These are phyloP conservation scores for Eupithecia inturbata DNA, from an alignment of 2,888 invertebrate species.

Conservation along the genomic window DNA sequence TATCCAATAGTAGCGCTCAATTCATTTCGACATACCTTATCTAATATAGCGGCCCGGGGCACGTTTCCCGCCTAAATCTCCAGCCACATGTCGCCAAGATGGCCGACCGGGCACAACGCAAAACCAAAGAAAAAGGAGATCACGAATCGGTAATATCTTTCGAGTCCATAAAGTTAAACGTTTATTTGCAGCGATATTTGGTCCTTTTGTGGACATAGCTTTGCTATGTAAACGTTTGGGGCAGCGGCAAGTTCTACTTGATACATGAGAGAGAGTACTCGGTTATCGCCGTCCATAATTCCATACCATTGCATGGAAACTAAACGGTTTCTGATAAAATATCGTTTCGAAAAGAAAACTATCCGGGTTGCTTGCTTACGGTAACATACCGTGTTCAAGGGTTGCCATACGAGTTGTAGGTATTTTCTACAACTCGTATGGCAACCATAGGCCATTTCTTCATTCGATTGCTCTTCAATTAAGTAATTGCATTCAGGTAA, in stretches of 20 bases:
- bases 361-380: not conserved
- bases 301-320: constrained; percentile 9
- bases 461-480: constrained; percentile 9
- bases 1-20: constrained; percentile 84
- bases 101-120: constrained; percentile 79
- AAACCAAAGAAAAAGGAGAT: constrained; percentile 83
- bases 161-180: constrained; percentile 84
- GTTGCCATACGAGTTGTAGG: not conserved
- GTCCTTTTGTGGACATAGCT: constrained; percentile 82
- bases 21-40: constrained; percentile 84
- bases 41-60: constrained; percentile 82
- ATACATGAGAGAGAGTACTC: constrained; percentile 34
- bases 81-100: constrained; percentile 85
- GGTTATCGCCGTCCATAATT: constrained; percentile 23
- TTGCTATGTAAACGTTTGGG: constrained; percentile 67
- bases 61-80: constrained; percentile 84
- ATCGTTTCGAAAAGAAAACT: not conserved
- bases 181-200: constrained; percentile 84
- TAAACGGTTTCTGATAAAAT: not conserved
- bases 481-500: constrained; percentile 16
- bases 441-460: too few relatives aligned
- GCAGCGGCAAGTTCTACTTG: constrained; percentile 50
- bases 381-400: not conserved
- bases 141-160: constrained; percentile 85
- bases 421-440: too few relatives aligned